Base-by-base conservation (phyloP, 2,888 invertebrate genomes). In the Tipula vernalis region DNA sequence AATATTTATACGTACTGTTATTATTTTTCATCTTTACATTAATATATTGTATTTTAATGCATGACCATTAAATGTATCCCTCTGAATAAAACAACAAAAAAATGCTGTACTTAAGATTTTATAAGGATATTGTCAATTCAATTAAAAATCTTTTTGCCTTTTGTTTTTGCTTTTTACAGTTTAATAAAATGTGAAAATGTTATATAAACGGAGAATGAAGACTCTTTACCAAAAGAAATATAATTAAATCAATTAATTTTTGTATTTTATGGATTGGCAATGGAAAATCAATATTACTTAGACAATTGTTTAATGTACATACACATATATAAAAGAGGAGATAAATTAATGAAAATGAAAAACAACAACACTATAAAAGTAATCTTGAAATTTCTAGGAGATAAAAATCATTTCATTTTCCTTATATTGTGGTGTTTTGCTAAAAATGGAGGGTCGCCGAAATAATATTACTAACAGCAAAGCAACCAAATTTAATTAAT, bases 241-340 rank as follows among this genome's bases (percentile, higher is more conserved):
- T 71, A 71, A 71, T 71, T 71, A 71, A 71, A 71, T 71, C 71
- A 71, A 71, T 71, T 71, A 71, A 71, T 71, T 71, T 71, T 71
- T 28, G 3, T 6, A 28, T 71, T 28, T 71, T 71, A 71, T 71
- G 18, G 71, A 71, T 71, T 18, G 51, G 3, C 8, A 71, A 71
- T 28, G 28, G 71, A 71, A 71, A 71, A 71, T 71, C 71, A 71
- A 71, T 71, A 71, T 28, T 6, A 57, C 51, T 15, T 57, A n/a
- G 51, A 57, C 51, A 44, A 44, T 44, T 44, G 18, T 15, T 57
- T 57, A 57, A 57, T 57, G 51, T 57, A 15, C 15, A 1, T 47
- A 44, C 0, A 39, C 5, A 39, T 39, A 12, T 44, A 51, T n/a
- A 51, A 0, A 15, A 15, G 15, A 57, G 5, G 5, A 5, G 15